A percentile compares a stretch with the other conserved stretches of the same genome.
These are phyloP conservation scores for Alosa sapidissima DNA, from an alignment of 2,797 vertebrate genomes.

Conservation along the genomic window DNA sequence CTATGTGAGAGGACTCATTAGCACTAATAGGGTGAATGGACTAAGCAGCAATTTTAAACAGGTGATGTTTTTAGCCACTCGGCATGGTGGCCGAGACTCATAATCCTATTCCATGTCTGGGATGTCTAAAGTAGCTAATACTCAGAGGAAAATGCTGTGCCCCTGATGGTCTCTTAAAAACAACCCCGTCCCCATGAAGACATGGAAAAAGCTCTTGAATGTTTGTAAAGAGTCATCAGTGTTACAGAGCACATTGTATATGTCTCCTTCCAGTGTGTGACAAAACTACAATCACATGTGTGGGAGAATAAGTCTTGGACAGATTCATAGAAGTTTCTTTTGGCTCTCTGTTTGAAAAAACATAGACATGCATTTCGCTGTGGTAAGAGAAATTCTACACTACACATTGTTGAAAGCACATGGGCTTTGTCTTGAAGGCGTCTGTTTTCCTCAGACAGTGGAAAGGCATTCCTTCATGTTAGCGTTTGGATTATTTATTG, in stretches of 20 bases:
- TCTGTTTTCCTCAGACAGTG: neutral
- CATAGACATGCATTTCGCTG: neutral
- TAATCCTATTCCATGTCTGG: neutral
- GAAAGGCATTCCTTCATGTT: conserved; percentile 13
- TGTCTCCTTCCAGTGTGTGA: neutral
- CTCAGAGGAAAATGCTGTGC: neutral
- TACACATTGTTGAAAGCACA: conserved; percentile 30
- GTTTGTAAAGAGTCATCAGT: neutral
- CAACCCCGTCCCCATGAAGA: neutral
- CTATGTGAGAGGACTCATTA: neutral
- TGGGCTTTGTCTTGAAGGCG: neutral
- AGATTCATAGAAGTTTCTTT: conserved; percentile 38
- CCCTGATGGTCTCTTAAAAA: neutral
- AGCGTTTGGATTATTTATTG: conserved; percentile 35
- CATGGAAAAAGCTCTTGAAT: neutral
- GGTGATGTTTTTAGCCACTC: conserved; percentile 14
- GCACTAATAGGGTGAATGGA: neutral
- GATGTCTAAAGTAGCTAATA: neutral
- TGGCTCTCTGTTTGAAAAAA: conserved; percentile 25
- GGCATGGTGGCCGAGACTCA: neutral
- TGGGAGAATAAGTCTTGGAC: neutral
- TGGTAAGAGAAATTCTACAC: neutral
- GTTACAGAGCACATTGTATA: neutral
- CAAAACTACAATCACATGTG: neutral
- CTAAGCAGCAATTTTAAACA: neutral